Evolutionary conservation across 2,888 invertebrate genomes (phyloP).

Genomic region (Oasisia sp.): DNA sequence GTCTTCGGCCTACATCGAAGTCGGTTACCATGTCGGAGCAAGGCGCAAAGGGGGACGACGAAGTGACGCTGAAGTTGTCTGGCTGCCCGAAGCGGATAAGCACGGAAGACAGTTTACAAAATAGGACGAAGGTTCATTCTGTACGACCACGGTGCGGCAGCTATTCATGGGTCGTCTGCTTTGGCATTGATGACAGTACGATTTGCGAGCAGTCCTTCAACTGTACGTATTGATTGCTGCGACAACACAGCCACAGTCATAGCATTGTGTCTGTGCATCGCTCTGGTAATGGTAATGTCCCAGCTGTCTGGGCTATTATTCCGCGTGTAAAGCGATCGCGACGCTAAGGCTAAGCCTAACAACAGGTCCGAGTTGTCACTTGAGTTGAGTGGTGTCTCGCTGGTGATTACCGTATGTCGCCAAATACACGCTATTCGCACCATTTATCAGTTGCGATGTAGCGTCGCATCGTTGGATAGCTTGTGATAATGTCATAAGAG

Average conservation of each 20-base stretch:
- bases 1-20: neutral
- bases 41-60: neutral
- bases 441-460: neutral
- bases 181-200: neutral
- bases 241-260: neutral
- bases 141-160: neutral
- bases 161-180: neutral
- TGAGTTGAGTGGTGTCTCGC: neutral
- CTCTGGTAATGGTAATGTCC: neutral
- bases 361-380: no score
- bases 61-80: neutral
- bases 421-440: neutral
- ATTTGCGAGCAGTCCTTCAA: constrained; percentile 1
- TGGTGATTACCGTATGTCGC: neutral
- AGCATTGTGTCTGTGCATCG: neutral
- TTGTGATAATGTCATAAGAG: no score
- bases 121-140: neutral
- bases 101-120: neutral
- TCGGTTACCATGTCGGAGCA: neutral
- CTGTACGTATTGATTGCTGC: neutral
- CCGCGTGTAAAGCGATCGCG: neutral
- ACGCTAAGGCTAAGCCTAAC: no score
- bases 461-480: neutral
- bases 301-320: neutral
- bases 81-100: neutral